Conservation (phyloP, 2,113 vertebrate genomes). For the Salvelinus alpinus region DNA sequence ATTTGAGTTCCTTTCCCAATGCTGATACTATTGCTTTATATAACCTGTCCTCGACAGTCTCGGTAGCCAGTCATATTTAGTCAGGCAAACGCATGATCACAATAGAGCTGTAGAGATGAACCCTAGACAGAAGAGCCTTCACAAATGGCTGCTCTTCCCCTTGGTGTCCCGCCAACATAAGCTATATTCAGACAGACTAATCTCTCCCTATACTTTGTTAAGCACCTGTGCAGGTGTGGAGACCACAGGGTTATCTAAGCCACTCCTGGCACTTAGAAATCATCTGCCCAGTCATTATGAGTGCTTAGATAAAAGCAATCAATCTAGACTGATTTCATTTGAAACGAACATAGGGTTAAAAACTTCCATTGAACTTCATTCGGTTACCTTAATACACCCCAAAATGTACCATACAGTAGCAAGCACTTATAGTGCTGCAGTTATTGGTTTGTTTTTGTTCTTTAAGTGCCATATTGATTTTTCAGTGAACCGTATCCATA, state of each 20-base stretch:
- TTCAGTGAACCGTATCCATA: background rate
- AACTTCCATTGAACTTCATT: too few relatives aligned
- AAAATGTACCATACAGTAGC: background rate
- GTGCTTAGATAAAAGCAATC: background rate
- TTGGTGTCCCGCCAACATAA: conserved; percentile 1
- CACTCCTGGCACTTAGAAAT: background rate
- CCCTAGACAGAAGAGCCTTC: background rate
- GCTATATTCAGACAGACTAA: background rate
- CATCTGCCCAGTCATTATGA: background rate
- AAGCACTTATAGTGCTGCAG: background rate
- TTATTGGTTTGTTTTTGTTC: background rate
- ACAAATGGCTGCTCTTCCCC: background rate
- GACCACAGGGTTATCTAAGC: background rate
- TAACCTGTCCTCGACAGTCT: background rate
- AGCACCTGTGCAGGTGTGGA: background rate
- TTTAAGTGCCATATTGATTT: conserved; percentile 10
- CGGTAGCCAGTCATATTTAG: background rate
- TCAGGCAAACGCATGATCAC: background rate
- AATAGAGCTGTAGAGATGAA: background rate
- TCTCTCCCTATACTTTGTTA: background rate
- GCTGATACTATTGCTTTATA: background rate
- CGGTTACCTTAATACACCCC: background rate
- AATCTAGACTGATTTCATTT: background rate
- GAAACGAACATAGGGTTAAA: background rate
- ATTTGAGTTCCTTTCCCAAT: background rate